phyloP scores from a whole-genome alignment of 2,797 vertebrate species.

The Leptatherina wallacei region DNA sequence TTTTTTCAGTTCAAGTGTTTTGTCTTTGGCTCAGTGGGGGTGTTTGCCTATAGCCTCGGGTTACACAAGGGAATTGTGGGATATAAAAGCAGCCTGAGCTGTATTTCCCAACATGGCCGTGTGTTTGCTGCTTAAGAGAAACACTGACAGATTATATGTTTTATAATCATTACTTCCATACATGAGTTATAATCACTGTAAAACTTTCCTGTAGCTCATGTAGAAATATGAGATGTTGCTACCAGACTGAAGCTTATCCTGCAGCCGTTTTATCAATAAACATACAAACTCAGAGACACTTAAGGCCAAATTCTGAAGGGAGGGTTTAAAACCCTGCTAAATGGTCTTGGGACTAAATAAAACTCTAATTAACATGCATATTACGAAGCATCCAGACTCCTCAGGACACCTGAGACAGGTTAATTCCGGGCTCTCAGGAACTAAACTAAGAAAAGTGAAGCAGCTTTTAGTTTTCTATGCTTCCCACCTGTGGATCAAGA shows the following conservation, averaged over 20 bases:
- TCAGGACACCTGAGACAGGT: slow-evolving; percentile 3
- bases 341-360: not conserved
- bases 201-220: not conserved
- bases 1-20: slow-evolving; percentile 86
- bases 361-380: slow-evolving; percentile 1
- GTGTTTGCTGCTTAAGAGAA: not conserved
- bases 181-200: too few species aligned
- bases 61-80: slow-evolving; percentile 92
- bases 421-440: not conserved
- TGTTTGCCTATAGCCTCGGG: slow-evolving; percentile 87
- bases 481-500: too few species aligned
- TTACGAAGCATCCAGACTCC: not conserved
- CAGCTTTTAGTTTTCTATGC: too few species aligned
- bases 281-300: not conserved
- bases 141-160: not conserved
- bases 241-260: slow-evolving; percentile 5
- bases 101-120: slow-evolving; percentile 16
- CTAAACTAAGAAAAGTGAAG: too few species aligned
- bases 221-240: not conserved
- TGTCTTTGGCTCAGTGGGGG: slow-evolving; percentile 89
- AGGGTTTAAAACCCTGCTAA: slow-evolving; percentile 3
- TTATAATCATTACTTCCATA: not conserved
- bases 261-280: not conserved
- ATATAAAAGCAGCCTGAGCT: slow-evolving; percentile 52
- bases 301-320: not conserved